phyloP scores from a whole-genome alignment of 1,140 invertebrate genomes.

The Drosophila repletoides region DNA sequence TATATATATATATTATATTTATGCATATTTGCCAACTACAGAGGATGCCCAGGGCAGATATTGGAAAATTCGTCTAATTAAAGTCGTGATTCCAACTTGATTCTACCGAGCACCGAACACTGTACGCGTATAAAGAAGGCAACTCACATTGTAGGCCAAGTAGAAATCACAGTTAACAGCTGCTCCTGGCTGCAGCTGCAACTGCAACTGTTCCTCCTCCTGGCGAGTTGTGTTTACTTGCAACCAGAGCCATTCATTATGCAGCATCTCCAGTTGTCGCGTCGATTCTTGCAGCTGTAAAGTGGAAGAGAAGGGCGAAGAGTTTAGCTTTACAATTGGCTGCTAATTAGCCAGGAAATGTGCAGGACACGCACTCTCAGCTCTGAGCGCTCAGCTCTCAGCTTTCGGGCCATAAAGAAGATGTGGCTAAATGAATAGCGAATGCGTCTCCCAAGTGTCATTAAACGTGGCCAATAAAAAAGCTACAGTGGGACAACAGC shows the following conservation, averaged over 20 bases:
- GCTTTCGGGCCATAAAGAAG: constrained; percentile 35
- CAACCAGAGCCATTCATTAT: constrained; percentile 30
- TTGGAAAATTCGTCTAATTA: no score
- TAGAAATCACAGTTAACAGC: constrained; percentile 63
- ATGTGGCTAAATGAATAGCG: constrained; percentile 57
- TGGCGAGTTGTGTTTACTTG: constrained; percentile 5
- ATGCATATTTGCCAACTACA: no score
- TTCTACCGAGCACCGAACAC: no score
- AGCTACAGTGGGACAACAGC: no score
- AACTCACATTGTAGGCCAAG: constrained; percentile 79
- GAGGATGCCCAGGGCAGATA: no score
- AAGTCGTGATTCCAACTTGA: no score
- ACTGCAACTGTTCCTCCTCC: constrained; percentile 8
- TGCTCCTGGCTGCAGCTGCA: not conserved
- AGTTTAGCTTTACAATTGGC: constrained; percentile 19
- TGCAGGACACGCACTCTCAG: constrained; percentile 2
- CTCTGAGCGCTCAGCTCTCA: constrained; percentile 33
- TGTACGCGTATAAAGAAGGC: no score
- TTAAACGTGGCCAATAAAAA: constrained; percentile 48
- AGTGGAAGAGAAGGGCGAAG: constrained; percentile 1
- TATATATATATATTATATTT: not conserved
- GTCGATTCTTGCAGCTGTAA: constrained; percentile 59
- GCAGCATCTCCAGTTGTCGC: constrained; percentile 47
- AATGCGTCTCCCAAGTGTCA: constrained; percentile 60
- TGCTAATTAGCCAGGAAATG: constrained; percentile 61